Base-by-base conservation (phyloP, 2,797 vertebrate genomes). In the Ambastaia sidthimunki region DNA sequence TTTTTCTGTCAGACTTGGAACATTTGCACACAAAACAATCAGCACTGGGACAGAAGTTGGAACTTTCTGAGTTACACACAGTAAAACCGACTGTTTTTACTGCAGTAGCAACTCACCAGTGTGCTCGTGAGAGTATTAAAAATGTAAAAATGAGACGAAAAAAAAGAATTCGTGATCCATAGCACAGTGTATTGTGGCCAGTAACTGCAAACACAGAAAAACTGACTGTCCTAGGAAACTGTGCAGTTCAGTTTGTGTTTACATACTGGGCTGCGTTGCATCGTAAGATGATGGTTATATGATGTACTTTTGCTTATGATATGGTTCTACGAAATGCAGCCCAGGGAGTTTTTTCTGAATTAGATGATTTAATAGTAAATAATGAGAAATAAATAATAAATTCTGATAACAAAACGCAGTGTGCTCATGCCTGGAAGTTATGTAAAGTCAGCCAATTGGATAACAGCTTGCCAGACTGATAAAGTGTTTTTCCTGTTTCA, bases 21-120 rank as follows among this genome's bases (percentile, higher is more conserved):
- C 52, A 48, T 68, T 69, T 76, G 52, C 16, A 69, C 19, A 19
- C 13, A 1, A 41, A 76, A 69, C 12, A 59, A 31, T 59, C 21
- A 2, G 52, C 21, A 55, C 1, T 3, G 10, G 16, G 21, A 76
- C 65, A 57, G 31, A 47, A 44, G 31, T 2, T 3, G 31, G 28
- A 67, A 23, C 19, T 41, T 67, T 59, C 52, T 69, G 21, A 70
- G 41, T 34, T 23, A 21, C n/a, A 63, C 52, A 15, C n/a, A 23
- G 11, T 69, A 5, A 74, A 62, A 13, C 65, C 6, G 37, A 62
- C 16, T 11, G 10, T 62, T 44, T 50, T 12, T 21, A n/a, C 41
- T 18, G 23, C 4, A 34, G 28, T 23, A n/a, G 31, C 4, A 15
- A 5, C 23, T 54, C 6, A 34, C 6, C 60, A 34, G 28, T 31